Base-by-base conservation (phyloP, 2,888 invertebrate genomes). In the Nudaria mundana region DNA sequence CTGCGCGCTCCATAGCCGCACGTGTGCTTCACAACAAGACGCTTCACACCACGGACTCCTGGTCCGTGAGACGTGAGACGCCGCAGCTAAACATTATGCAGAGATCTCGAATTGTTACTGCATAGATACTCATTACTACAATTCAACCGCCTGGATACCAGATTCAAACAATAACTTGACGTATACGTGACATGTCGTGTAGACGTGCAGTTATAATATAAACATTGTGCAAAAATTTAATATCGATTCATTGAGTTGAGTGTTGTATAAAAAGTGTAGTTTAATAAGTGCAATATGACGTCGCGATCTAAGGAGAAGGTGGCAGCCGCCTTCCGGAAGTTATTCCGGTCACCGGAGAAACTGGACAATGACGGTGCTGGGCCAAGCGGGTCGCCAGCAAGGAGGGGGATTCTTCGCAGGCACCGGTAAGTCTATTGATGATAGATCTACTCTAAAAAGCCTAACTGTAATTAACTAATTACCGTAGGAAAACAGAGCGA, bases 281-380 rank as follows among this genome's bases (percentile, higher is more conserved):
- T 63, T 57, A 56, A 63, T 63, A 56, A 70, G 78, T 77, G 75
- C 61, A 87, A 79, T 64, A 94, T 94, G 94, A 92, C 93, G 66
- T 93, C 94, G 55, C 91, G 94, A 56, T 94, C 95, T 20, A 94
- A 94, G 79, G 95, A 95, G 71, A 95, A 94, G 88, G 93, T 95
- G 48, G 93, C 94, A 16, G 93, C 94, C 15, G 95, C 94, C 34
- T 93, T 95, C 80, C 91, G 93, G 58, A 94, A 94, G 82, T 87
- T 95, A 56, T 95, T 95, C 76, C 92, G 93, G 55, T 92, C 94
- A 30, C 91, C 93, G 11, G 92, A 93, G 68, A 94, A 94, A 72
- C 90, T 92, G 40, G 93, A 93, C 56, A 92, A 91, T 48, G 92
- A 92, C 42, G 90, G 86, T 14, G 90, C 90, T 13, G 90, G 91